A percentile compares a stretch with the other conserved stretches of the same genome.
These are phyloP conservation scores for Yponomeuta plumbellus DNA, from an alignment of 2,888 invertebrate species.

Conservation along the genomic window DNA sequence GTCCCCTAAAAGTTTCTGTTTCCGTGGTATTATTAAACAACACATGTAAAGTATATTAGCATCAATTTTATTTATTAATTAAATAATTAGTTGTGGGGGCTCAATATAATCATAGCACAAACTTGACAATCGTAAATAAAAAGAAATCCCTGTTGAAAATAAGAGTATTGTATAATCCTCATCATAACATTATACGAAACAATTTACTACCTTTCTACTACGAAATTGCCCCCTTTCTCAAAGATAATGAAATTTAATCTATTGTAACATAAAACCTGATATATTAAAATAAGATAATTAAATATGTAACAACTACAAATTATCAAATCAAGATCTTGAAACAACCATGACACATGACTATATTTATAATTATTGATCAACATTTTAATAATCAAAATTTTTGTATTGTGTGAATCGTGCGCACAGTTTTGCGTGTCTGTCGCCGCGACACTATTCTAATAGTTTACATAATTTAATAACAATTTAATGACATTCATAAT, in stretches of 20 bases:
- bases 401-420: conserved; percentile 45
- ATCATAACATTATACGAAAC: background rate
- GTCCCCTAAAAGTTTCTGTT: background rate
- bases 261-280: background rate
- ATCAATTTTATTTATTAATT: background rate
- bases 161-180: too few relatives aligned
- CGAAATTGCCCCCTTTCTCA: conserved; percentile 1
- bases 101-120: conserved; percentile 8
- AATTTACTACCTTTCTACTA: background rate
- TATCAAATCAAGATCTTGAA: conserved; percentile 2
- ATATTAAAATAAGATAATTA: conserved; percentile 1
- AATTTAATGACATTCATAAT: conserved; percentile 16
- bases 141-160: background rate
- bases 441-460: background rate
- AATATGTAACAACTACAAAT: conserved; percentile 5
- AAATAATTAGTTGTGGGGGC: conserved; percentile 2
- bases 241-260: background rate
- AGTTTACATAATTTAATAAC: conserved; percentile 1
- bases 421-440: conserved; percentile 27
- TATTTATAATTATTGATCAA: conserved; percentile 63
- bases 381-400: conserved; percentile 60
- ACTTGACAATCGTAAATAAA: conserved; percentile 5
- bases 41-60: background rate
- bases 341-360: conserved; percentile 61
- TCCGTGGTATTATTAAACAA: conserved; percentile 9